Evolutionary conservation across 1,140 invertebrate genomes (phyloP).

Genomic region (Bombus confusus): DNA sequence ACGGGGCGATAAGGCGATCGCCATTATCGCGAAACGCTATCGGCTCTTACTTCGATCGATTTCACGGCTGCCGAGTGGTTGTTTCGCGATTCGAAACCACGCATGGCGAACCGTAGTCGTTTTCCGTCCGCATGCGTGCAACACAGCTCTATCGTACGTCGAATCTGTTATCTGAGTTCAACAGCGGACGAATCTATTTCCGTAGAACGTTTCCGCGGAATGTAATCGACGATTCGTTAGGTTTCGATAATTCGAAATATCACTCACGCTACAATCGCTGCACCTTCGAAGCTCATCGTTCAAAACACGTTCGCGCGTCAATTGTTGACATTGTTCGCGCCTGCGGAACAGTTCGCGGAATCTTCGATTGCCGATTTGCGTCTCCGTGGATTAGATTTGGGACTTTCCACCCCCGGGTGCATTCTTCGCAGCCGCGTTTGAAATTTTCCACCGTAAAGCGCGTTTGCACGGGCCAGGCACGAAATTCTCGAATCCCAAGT

Average conservation of each 20-base stretch:
- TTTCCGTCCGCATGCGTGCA: background rate
- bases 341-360: background rate
- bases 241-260: background rate
- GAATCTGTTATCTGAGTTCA: background rate
- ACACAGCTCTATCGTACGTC: constrained; percentile 23
- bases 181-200: background rate
- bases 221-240: background rate
- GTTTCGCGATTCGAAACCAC: constrained; percentile 39
- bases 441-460: no score
- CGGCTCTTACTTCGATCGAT: constrained; percentile 58
- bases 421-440: no score
- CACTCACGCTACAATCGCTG: background rate
- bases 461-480: no score
- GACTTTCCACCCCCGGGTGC: no score
- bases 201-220: background rate
- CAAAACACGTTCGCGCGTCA: background rate
- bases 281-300: background rate
- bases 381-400: no score
- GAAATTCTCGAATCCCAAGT: no score
- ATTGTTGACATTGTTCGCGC: background rate
- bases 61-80: constrained; percentile 52
- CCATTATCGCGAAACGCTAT: constrained; percentile 66
- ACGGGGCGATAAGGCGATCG: constrained; percentile 57
- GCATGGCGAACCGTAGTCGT: background rate
- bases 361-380: no score